Conservation (phyloP, 1,140 invertebrate genomes). For the Penaeus chinensis region DNA sequence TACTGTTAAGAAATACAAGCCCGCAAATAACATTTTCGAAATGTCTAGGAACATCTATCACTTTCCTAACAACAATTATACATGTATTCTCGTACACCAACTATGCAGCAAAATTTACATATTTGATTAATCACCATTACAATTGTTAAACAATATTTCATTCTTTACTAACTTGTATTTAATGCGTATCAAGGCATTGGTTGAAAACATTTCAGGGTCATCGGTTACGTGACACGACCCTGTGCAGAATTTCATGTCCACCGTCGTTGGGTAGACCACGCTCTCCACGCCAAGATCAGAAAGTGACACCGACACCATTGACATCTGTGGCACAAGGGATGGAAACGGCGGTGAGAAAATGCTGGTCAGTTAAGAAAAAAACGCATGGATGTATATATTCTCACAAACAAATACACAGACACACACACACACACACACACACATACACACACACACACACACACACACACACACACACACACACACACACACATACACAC, state of each 20-base stretch:
- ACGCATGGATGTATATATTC: background rate
- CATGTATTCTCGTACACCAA: too few relatives aligned
- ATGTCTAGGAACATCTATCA: too few relatives aligned
- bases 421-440: background rate
- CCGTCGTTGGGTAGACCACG: conserved; percentile 6
- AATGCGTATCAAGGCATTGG: conserved; percentile 12
- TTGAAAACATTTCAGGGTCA: conserved; percentile 20
- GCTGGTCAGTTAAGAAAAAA: background rate
- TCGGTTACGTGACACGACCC: conserved; percentile 38
- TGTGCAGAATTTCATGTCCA: conserved; percentile 4
- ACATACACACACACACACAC: background rate
- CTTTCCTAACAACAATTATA: too few relatives aligned
- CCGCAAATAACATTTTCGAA: too few relatives aligned
- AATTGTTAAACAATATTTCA: too few relatives aligned
- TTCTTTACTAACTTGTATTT: conserved; percentile 29
- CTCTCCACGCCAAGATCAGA: background rate
- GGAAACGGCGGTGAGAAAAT: too few relatives aligned
- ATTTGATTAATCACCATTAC: too few relatives aligned
- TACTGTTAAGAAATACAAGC: too few relatives aligned
- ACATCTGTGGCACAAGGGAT: background rate
- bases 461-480: too few relatives aligned
- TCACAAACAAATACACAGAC: conserved; percentile 5
- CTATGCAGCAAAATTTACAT: too few relatives aligned
- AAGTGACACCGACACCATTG: background rate
- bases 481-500: too few relatives aligned